These are phyloP conservation scores for Oasisia sp. DNA, from an alignment of 2,888 invertebrate species.

Conservation along the genomic window DNA sequence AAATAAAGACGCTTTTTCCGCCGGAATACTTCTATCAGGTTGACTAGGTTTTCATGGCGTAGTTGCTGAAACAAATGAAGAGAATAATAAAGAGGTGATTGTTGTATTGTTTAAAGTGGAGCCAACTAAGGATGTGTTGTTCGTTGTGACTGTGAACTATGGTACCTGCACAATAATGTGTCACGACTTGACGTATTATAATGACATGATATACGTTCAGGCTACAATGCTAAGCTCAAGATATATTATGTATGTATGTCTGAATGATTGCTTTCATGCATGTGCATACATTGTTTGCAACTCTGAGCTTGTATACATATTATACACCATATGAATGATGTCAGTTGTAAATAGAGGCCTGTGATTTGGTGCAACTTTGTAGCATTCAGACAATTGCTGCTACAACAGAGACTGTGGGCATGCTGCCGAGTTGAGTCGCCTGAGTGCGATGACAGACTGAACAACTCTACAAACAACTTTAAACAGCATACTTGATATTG, in stretches of 20 bases:
- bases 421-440: background rate
- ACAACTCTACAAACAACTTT: background rate
- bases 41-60: conserved; percentile 87
- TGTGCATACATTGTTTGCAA: background rate
- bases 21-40: conserved; percentile 88
- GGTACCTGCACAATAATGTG: background rate
- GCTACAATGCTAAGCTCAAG: background rate
- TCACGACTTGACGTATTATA: background rate
- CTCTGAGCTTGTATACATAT: background rate
- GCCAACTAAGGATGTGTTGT: background rate
- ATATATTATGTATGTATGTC: background rate
- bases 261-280: background rate
- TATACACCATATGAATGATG: background rate
- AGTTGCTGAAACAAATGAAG: conserved; percentile 75
- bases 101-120: background rate
- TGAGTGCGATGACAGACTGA: background rate
- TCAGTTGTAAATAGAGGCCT: background rate
- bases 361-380: background rate
- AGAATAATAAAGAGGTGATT: background rate
- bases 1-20: conserved; percentile 85
- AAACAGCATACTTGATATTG: background rate
- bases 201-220: background rate
- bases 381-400: background rate
- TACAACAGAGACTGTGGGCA: background rate
- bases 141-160: background rate